A percentile compares a stretch with the other conserved stretches of the same genome.
Conservation (phyloP, 2,888 invertebrate species). For the Drosophila yooni region DNA sequence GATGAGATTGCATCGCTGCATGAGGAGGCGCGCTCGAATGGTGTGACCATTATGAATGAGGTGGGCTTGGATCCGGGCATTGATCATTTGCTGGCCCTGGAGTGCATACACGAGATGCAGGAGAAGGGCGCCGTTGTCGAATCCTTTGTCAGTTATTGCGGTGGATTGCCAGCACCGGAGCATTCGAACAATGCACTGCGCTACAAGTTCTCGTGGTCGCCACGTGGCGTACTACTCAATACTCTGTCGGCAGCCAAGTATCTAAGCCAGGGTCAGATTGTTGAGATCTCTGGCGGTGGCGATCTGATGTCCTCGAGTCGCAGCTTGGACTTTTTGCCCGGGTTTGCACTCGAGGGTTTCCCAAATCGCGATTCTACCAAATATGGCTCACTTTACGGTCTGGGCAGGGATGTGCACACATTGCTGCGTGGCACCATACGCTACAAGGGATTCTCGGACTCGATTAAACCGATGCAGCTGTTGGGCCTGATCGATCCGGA, state of each 20-base stretch:
- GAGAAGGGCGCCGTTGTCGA: conserved; percentile 95
- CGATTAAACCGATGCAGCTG: conserved; percentile 93
- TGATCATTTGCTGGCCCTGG: conserved; percentile 97
- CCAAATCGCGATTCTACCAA: conserved; percentile 98
- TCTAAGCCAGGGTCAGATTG: conserved; percentile 91
- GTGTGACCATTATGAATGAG: conserved; percentile 97
- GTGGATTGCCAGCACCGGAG: conserved; percentile 98
- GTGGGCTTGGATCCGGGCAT: conserved; percentile 99
- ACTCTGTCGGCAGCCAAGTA: conserved; percentile 96
- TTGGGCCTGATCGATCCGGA: conserved; percentile 95
- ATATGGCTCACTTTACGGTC: conserved; percentile 94
- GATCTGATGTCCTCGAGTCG: conserved; percentile 93
- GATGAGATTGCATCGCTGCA: conserved; percentile 93
- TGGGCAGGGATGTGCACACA: conserved; percentile 93
- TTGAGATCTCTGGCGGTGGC: conserved; percentile 95
- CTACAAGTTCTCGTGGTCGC: conserved; percentile 99
- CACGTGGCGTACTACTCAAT: conserved; percentile 95
- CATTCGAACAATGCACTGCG: conserved; percentile 95
- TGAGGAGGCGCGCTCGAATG: conserved; percentile 93
- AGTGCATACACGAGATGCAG: conserved; percentile 97
- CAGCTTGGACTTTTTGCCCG: conserved; percentile 95
- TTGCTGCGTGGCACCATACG: conserved; percentile 97
- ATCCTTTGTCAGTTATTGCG: conserved; percentile 98
- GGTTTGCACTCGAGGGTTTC: conserved; percentile 97
- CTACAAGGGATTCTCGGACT: conserved; percentile 95